Base-by-base conservation (phyloP, 2,113 vertebrate species). In the Dicaeum eximium region DNA sequence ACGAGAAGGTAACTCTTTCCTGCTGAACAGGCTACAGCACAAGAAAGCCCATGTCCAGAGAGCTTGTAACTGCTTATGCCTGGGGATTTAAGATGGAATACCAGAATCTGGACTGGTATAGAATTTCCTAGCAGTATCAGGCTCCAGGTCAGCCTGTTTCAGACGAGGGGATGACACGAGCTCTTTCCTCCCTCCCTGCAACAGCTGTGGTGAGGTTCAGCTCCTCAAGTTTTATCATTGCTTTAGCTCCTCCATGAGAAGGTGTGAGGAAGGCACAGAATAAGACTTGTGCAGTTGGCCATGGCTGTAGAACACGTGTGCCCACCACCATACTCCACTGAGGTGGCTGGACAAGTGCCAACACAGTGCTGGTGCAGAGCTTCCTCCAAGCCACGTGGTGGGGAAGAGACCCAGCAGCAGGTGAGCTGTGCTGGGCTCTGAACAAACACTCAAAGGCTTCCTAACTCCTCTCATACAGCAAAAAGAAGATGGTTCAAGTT, bases 31-130 rank as follows among this genome's bases (percentile, higher is more conserved):
- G 38, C 54, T 50, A n/a, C 57, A 72, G 44, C 37, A 85, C 1
- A 1, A 85, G 61, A 61, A 69, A 82, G 53, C 30, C 31, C 28
- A 60, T 5, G n/a, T 71, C 75, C 57, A 37, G 45, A 91, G 50
- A 0, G 0, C 50, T 25, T 69, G 33, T 31, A 84, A 82, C 30
- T 84, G 58, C 38, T 69, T 42, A 28, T 54, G 54, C 38, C 58
- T 54, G 30, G 35, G 35, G 83, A 88, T 90, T 84, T 67, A 82
- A 84, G 20, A n/a, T 69, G 37, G 73, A 92, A 79, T 61, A 81
- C 7, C 58, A 80, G 56, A 56, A 90, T 27, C 13, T n/a, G 69
- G 73, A 77, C 73, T 51, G 15, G 40, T 67, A 64, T 88, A 90
- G 47, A 69, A 28, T 18, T n/a, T 86, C 18, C 14, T 30, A 54